Percentiles rank a stretch among this genome's conserved stretches.
Conservation (phyloP, 2,113 vertebrate species). For the Gulo gulo region DNA sequence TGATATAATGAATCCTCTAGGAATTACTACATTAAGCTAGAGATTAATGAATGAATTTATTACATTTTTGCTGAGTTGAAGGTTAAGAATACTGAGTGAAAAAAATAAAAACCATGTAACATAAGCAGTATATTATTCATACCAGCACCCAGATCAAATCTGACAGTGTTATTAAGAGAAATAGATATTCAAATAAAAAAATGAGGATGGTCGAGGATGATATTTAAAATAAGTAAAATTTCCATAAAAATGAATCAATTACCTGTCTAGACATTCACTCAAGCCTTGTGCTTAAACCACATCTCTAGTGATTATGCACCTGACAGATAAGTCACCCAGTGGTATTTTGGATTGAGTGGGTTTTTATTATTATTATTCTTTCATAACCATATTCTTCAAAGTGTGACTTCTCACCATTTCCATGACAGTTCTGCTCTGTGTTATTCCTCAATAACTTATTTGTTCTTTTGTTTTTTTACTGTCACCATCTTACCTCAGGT, state of each 20-base stretch:
- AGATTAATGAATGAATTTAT: background rate
- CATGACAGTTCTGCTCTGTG: background rate
- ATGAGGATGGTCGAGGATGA: background rate
- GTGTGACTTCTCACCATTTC: background rate
- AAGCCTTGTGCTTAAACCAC: background rate
- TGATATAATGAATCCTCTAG: background rate
- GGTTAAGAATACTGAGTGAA: background rate
- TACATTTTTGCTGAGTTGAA: background rate
- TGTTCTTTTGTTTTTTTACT: slow-evolving; percentile 7
- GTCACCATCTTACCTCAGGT: background rate
- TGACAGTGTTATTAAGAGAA: background rate
- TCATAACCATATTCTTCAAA: background rate
- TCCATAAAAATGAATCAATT: slow-evolving; percentile 31
- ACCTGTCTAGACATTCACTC: slow-evolving; percentile 3
- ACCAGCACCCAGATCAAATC: background rate
- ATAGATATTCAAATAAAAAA: background rate
- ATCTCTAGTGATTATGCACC: background rate
- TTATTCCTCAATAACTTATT: background rate
- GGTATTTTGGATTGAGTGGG: background rate
- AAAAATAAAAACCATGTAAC: background rate
- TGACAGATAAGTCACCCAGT: background rate
- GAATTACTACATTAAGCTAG: background rate
- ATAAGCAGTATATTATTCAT: background rate
- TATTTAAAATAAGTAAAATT: slow-evolving; percentile 38
- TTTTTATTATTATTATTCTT: background rate